Evolutionary conservation across 2,113 vertebrate species (phyloP), one percentile per base, ranked within the genome.

Genomic region (Noctilio leporinus): DNA sequence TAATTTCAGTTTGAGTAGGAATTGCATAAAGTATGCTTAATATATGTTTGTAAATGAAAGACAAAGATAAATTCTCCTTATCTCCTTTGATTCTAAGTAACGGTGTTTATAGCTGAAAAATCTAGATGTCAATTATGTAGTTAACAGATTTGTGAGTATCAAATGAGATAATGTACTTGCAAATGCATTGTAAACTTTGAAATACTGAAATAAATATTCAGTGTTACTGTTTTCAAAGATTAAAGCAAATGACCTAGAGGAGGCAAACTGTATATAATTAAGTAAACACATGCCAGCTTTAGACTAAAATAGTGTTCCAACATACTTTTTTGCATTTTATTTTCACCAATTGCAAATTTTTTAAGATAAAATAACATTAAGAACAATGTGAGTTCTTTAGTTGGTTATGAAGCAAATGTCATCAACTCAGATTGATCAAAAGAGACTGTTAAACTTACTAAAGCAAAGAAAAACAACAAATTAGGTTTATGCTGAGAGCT

Each of bases 261-360:
- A 88, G 86, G 19, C 16, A 80, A 78, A 82, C 20, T 55, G 2
- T 40, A 67, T 57, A 2, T 91, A 93, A 70, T 91, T 95, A 86
- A 84, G 4, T 75, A 80, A 88, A 45, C 1, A 26, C 22, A 15
- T 51, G 10, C 10, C 35, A 80, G 30, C 5, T 89, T 72, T 84
- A 92, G 24, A 87, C 45, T 8, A 78, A 93, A 91, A 82, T 19
- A 38, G 2, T 72, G 7, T 88, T 76, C n/a, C 11, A 1, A 20
- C 11, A 14, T 75, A 7, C 5, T 95, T 75, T 10, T 26, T 86
- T 14, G 3, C 38, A 75, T 91, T 96, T 96, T 38, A 83, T 93
- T 95, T 96, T 95, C 43, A 96, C 93, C 91, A 55, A 81, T 76
- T 92, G 62, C 10, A 95, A 97, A 92, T 87, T 67, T 77, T 81